These are phyloP conservation scores for Oenanthe melanoleuca DNA, from an alignment of 2,113 vertebrate genomes.

Conservation along the genomic window DNA sequence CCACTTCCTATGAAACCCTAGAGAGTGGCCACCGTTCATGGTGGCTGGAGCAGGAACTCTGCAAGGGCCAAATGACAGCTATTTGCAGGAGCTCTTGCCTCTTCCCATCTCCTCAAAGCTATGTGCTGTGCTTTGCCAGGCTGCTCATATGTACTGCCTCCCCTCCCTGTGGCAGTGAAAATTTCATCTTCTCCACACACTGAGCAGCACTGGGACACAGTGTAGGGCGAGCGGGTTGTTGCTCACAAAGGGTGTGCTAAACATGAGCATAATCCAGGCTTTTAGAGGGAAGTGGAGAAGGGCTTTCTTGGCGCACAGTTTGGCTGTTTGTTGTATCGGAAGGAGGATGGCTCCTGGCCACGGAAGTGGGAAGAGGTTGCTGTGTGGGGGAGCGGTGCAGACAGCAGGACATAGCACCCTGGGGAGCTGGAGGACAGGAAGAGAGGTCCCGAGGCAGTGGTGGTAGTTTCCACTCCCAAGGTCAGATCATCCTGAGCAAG, in stretches of 20 bases:
- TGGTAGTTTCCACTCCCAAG: slow-evolving; percentile 37
- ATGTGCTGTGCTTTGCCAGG: background rate
- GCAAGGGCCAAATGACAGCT: background rate
- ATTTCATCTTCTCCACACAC: background rate
- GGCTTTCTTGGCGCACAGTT: background rate
- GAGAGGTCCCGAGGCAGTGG: background rate
- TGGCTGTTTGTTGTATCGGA: background rate
- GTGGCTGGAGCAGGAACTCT: background rate
- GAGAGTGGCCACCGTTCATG: background rate
- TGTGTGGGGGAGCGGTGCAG: rapidly evolving
- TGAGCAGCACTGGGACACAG: background rate
- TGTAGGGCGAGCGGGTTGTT: rapidly evolving
- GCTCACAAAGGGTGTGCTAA: background rate
- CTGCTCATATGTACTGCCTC: background rate
- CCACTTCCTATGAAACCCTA: slow-evolving; percentile 35
- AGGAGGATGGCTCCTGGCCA: slow-evolving; percentile 22
- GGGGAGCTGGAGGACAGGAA: slow-evolving; percentile 51
- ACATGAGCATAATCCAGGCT: background rate
- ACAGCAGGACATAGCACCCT: background rate
- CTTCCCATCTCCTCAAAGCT: background rate
- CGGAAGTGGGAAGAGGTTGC: slow-evolving; percentile 39
- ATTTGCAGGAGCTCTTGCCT: background rate
- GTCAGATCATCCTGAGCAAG: background rate
- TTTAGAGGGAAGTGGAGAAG: background rate
- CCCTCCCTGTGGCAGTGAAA: background rate